Conservation (phyloP, 2,113 vertebrate genomes). For the Pomatorhinus ruficollis region DNA sequence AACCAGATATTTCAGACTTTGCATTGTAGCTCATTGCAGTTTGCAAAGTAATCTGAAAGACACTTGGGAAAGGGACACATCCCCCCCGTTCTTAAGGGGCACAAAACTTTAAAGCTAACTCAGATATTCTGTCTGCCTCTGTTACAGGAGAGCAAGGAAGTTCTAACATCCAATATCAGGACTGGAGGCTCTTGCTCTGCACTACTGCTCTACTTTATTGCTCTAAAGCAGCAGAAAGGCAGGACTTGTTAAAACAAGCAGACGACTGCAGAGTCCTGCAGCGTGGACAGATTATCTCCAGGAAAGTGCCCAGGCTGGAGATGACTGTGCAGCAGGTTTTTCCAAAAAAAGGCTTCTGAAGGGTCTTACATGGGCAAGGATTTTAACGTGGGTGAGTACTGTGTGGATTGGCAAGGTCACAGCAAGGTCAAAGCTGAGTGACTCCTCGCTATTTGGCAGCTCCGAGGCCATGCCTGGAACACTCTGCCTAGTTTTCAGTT, state of each 20-base stretch:
- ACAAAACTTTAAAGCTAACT: neutral
- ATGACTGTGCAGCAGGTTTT: rapidly evolving
- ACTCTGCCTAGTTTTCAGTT: neutral
- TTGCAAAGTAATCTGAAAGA: constrained; percentile 51
- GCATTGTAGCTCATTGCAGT: constrained; percentile 17
- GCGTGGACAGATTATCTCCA: rapidly evolving
- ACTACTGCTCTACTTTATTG: neutral
- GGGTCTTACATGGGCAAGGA: neutral
- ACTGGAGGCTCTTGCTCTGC: neutral
- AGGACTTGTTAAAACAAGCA: neutral
- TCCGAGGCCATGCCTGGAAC: neutral
- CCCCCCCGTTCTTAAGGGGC: neutral
- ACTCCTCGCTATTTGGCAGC: rapidly evolving
- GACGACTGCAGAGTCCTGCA: neutral
- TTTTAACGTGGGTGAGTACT: rapidly evolving
- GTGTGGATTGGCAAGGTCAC: neutral
- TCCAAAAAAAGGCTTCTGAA: rapidly evolving
- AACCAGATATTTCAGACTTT: constrained; percentile 29
- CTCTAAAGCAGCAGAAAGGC: neutral
- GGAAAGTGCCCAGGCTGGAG: neutral
- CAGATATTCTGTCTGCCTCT: neutral
- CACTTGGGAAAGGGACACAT: neutral
- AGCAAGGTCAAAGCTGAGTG: neutral
- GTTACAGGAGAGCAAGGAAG: neutral
- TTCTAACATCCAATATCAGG: neutral